Conservation (phyloP, 2,888 invertebrate genomes). For the Phania funesta region DNA sequence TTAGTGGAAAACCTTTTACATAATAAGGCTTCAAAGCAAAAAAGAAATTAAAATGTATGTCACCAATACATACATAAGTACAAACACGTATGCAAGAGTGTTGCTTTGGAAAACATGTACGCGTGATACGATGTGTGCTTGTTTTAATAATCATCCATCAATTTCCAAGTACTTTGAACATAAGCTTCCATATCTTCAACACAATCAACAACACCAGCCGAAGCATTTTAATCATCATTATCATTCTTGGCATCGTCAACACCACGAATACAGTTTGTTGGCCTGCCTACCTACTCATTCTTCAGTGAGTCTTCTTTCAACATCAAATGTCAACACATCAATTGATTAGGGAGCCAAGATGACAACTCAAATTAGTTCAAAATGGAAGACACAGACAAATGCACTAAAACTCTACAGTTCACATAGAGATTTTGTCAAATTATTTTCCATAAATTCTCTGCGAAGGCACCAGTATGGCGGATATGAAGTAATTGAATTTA, state of each 20-base stretch:
- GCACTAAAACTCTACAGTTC: conserved; percentile 19
- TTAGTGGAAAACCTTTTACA: too few relatives aligned
- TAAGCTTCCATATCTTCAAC: conserved; percentile 50
- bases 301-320: conserved; percentile 34
- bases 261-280: conserved; percentile 21
- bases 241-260: conserved; percentile 15
- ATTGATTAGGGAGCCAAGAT: conserved; percentile 64
- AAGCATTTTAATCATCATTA: conserved; percentile 7
- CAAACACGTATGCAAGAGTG: background rate
- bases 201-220: conserved; percentile 18
- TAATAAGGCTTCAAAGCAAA: too few relatives aligned
- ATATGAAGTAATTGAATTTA: too few relatives aligned
- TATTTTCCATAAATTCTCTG: conserved; percentile 17
- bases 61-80: conserved; percentile 20
- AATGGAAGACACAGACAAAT: conserved; percentile 35
- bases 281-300: conserved; percentile 37
- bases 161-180: conserved; percentile 49
- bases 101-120: background rate
- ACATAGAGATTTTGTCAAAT: conserved; percentile 20
- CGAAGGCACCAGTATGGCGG: too few relatives aligned
- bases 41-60: conserved; percentile 34
- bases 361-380: conserved; percentile 65
- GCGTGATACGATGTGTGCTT: conserved; percentile 18
- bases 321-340: conserved; percentile 63
- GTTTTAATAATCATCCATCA: conserved; percentile 57